These are phyloP conservation scores for Agrilus mali DNA, from an alignment of 2,888 invertebrate genomes.

Conservation along the genomic window DNA sequence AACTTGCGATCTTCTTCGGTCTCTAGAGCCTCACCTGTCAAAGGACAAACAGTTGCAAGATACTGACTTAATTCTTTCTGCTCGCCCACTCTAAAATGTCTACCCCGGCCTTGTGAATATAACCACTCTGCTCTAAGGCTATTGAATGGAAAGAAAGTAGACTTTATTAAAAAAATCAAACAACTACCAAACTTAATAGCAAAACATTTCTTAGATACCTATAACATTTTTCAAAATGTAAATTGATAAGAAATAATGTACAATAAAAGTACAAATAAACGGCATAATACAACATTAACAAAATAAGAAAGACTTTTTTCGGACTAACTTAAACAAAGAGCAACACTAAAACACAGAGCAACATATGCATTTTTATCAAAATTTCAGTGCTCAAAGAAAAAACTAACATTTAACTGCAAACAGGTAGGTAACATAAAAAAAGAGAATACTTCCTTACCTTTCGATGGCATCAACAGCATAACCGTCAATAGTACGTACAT, in stretches of 20 bases:
- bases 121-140: conserved; percentile 92
- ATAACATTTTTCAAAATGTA: too few relatives aligned
- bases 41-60: conserved; percentile 69
- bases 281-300: too few relatives aligned
- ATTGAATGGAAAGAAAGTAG: conserved; percentile 11
- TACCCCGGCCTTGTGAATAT: conserved; percentile 86
- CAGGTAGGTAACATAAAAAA: too few relatives aligned
- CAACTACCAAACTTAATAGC: neutral
- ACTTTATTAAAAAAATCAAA: neutral
- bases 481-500: conserved; percentile 76
- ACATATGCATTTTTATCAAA: too few relatives aligned
- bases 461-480: conserved; percentile 82
- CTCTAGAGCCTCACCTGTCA: conserved; percentile 68
- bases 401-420: too few relatives aligned
- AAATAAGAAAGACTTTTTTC: too few relatives aligned
- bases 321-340: too few relatives aligned
- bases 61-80: conserved; percentile 72
- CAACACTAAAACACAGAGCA: too few relatives aligned
- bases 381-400: too few relatives aligned
- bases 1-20: conserved; percentile 81
- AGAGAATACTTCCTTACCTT: conserved; percentile 43
- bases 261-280: too few relatives aligned
- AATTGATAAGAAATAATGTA: too few relatives aligned
- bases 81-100: conserved; percentile 77
- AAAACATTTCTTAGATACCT: too few relatives aligned